These are phyloP conservation scores for Scaeva pyrastri DNA, from an alignment of 2,888 invertebrate species.

Conservation along the genomic window DNA sequence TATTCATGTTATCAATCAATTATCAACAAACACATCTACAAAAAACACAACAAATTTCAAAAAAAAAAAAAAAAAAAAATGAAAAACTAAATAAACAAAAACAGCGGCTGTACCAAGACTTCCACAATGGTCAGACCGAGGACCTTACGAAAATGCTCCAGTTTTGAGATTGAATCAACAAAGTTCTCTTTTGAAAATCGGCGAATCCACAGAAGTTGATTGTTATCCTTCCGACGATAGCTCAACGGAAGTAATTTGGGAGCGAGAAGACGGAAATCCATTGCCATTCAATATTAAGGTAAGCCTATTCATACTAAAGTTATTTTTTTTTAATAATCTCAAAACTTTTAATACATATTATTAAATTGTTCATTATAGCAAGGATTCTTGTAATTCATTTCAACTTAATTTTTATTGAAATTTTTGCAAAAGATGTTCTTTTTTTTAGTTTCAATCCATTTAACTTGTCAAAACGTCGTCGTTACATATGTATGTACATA, in stretches of 20 bases:
- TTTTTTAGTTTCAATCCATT: too few species aligned
- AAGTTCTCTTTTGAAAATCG: constrained; percentile 80
- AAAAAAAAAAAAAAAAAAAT: constrained; percentile 48
- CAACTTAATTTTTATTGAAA: too few species aligned
- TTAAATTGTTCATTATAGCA: too few species aligned
- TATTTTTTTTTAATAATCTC: too few species aligned
- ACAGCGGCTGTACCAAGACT: constrained; percentile 69
- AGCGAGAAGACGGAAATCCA: constrained; percentile 81
- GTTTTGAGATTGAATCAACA: constrained; percentile 82
- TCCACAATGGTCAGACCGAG: constrained; percentile 60
- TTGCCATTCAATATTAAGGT: constrained; percentile 82
- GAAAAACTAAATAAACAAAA: constrained; percentile 57
- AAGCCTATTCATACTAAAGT: constrained; percentile 37
- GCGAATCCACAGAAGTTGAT: constrained; percentile 83
- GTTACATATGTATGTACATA: too few species aligned
- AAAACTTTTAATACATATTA: too few species aligned
- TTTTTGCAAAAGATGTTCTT: too few species aligned
- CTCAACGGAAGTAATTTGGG: constrained; percentile 82
- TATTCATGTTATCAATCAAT: constrained; percentile 35
- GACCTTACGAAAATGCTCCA: constrained; percentile 69
- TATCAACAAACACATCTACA: constrained; percentile 41
- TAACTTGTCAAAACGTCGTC: too few species aligned
- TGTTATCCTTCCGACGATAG: constrained; percentile 82
- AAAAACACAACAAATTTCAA: constrained; percentile 52
- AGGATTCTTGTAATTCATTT: too few species aligned